Conservation (phyloP, 1,140 invertebrate genomes). For the Orius insidiosus region DNA sequence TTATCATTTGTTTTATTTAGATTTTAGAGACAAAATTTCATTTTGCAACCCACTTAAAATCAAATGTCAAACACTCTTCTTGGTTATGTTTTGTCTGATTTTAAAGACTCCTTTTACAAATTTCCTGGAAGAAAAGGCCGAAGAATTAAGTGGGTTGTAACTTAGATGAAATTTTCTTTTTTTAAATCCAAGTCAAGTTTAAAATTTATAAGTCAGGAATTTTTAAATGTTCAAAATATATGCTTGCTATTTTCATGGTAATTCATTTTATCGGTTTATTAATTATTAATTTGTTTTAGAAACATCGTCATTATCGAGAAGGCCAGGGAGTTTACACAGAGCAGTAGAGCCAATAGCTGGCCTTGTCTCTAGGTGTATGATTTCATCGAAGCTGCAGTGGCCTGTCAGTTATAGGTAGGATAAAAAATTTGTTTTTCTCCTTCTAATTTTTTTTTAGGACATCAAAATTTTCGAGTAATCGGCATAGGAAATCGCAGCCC, state of each 20-base stretch:
- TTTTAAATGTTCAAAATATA: conserved; percentile 1
- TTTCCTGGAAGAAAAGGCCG: conserved; percentile 4
- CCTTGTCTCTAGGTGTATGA: conserved; percentile 23
- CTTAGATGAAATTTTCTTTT: background rate
- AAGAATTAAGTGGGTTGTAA: conserved; percentile 8
- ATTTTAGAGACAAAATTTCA: no score
- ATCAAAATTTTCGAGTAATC: conserved; percentile 89
- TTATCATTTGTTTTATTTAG: no score
- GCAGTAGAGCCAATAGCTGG: conserved; percentile 23
- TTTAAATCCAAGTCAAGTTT: background rate
- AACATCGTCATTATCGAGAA: conserved; percentile 23
- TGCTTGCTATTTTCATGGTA: no score
- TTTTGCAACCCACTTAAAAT: background rate
- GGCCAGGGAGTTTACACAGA: conserved; percentile 22
- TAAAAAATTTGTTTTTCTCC: background rate
- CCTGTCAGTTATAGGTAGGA: conserved; percentile 22
- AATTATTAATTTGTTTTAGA: conserved; percentile 18
- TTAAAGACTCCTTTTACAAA: background rate
- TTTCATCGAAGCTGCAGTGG: conserved; percentile 23
- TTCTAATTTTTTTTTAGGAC: conserved; percentile 39
- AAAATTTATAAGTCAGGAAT: background rate
- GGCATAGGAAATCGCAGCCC: conserved; percentile 84
- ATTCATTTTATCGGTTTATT: no score
- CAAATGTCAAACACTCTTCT: conserved; percentile 6
- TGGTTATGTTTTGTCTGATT: conserved; percentile 4